Base-by-base conservation (phyloP, 2,113 vertebrate species). In the Cynoglossus semilaevis region DNA sequence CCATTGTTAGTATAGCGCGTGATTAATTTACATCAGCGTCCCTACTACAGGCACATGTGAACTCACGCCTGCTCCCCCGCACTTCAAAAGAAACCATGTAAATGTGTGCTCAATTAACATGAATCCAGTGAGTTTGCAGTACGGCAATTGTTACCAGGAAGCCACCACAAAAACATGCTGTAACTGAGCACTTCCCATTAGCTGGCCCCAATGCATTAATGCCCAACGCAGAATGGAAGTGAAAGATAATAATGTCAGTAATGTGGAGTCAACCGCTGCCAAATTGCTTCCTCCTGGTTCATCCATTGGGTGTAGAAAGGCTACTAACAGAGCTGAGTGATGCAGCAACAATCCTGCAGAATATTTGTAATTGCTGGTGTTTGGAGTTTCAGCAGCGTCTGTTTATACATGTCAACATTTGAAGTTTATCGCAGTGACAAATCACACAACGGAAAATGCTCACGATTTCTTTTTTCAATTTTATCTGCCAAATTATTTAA, bases 171-270 rank as follows among this genome's bases (percentile, higher is more conserved):
- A 53, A 64, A 9, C 66, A 61, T 41, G 22, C 29, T 76, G 66
- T 61, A 77, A 70, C 51, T 52, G 61, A 62, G 63, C 63, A 51
- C 51, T 52, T 61, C 42, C 75, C 69, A 80, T 81, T 74, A 81
- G 71, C 48, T 34, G 47, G 17, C 35, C 8, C 67, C 79, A 45
- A 64, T 54, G 55, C 48, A 0, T 58, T 82, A 76, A 79, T 83
- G 78, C 56, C 65, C 44, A 12, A 55, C 65, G 46, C 68, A 38
- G 64, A 54, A 16, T 51, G 67, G 16, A 59, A 72, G 52, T 72
- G 63, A 43, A 58, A 59, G 41, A 74, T 63, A 60, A 68, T 46
- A 47, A n/a, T 56, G 43, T 67, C 50, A 59, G 52, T 69, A 72
- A 54, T 70, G 52, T 48, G 29, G 29, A 69, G 46, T 15, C 56